A percentile compares a stretch with the other conserved stretches of the same genome.
These are phyloP conservation scores for Drosophila cyrtoloma DNA, from an alignment of 2,888 invertebrate species.

Conservation along the genomic window DNA sequence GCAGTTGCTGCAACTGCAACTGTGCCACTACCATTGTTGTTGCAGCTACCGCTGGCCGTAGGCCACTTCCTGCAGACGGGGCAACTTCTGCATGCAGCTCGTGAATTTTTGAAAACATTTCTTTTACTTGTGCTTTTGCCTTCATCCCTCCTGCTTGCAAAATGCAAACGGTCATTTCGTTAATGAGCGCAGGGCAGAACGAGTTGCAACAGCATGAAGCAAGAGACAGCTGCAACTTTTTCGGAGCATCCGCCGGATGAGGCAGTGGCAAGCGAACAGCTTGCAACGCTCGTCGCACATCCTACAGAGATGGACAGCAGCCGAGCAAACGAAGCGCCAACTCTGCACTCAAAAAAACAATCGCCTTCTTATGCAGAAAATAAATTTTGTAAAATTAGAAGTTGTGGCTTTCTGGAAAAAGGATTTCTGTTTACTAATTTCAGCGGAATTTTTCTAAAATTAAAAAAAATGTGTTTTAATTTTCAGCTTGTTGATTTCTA, in stretches of 20 bases:
- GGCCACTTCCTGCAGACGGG: constrained; percentile 72
- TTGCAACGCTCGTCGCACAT: constrained; percentile 22
- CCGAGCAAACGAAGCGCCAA: constrained; percentile 18
- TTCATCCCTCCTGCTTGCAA: constrained; percentile 50
- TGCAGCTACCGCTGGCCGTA: constrained; percentile 64
- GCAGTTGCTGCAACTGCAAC: constrained; percentile 4
- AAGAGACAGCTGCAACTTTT: constrained; percentile 61
- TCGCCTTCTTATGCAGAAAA: neutral
- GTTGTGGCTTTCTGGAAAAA: neutral
- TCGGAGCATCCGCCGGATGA: constrained; percentile 71
- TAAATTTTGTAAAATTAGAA: neutral
- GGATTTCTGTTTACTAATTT: neutral
- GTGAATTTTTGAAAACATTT: constrained; percentile 77
- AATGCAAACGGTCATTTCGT: constrained; percentile 82
- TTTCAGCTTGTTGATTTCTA: neutral
- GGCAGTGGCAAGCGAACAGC: constrained; percentile 28
- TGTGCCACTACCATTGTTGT: constrained; percentile 22
- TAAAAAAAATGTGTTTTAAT: neutral
- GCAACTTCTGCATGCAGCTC: constrained; percentile 64
- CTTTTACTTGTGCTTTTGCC: constrained; percentile 24
- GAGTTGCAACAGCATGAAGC: constrained; percentile 3
- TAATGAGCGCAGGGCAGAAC: constrained; percentile 77
- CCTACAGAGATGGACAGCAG: constrained; percentile 42
- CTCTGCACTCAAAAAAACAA: constrained; percentile 8
- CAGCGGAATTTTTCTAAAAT: too few relatives aligned